Percentiles rank a stretch among this genome's conserved stretches.
phyloP scores from a whole-genome alignment of 2,113 vertebrate species.

The Chaetodon trifascialis region DNA sequence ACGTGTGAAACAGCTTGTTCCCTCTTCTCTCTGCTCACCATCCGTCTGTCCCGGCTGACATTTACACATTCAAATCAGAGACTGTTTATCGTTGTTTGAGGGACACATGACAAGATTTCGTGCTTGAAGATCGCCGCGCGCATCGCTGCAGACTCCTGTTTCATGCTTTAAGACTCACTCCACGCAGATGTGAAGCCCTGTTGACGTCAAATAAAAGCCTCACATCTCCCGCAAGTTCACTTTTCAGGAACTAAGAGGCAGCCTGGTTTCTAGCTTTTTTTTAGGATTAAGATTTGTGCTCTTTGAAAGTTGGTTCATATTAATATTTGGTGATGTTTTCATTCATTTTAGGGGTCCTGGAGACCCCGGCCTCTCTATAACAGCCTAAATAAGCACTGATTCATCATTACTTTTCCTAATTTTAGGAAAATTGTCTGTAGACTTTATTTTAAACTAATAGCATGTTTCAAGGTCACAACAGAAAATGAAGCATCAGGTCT shows the following conservation, averaged over 20 bases:
- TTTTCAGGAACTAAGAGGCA: conserved; percentile 56
- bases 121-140: conserved; percentile 24
- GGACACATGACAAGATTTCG: conserved; percentile 61
- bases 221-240: conserved; percentile 12
- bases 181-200: conserved; percentile 8
- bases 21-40: conserved; percentile 51
- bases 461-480: not conserved
- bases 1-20: conserved; percentile 61
- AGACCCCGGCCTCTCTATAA: not conserved
- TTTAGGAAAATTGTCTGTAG: not conserved
- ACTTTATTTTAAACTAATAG: not conserved
- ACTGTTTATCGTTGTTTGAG: conserved; percentile 47
- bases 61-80: conserved; percentile 78
- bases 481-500: not conserved
- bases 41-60: conserved; percentile 61
- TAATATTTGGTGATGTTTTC: not conserved
- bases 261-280: not conserved
- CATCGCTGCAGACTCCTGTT: conserved; percentile 2
- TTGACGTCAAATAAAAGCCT: conserved; percentile 11
- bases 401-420: not conserved
- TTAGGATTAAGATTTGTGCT: not conserved
- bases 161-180: not conserved
- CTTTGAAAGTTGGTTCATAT: not conserved
- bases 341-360: not conserved
- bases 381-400: not conserved